Conservation (phyloP, 2,113 vertebrate species). For the Crotalus tigris region DNA sequence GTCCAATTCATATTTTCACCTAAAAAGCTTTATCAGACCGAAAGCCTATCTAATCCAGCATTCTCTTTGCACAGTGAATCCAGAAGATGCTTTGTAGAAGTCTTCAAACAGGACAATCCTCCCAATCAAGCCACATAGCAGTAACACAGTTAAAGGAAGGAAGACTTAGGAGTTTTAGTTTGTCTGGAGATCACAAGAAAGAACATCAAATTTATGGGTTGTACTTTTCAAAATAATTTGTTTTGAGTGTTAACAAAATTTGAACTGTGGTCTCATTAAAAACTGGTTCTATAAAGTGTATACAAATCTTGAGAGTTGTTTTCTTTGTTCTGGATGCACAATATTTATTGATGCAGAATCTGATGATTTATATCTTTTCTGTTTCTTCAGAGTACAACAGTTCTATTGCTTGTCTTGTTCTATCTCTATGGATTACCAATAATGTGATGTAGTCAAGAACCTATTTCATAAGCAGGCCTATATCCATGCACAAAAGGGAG, state of each 20-base stretch:
- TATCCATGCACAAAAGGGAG: not conserved
- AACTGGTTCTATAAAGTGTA: not conserved
- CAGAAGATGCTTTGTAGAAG: not conserved
- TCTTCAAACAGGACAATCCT: not conserved
- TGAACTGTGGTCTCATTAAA: not conserved
- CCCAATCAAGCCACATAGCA: not conserved
- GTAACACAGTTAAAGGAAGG: not conserved
- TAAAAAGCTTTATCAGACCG: not conserved
- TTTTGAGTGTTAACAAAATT: not conserved
- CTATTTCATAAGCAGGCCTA: not conserved
- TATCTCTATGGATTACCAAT: not conserved
- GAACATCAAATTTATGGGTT: not conserved
- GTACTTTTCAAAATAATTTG: not conserved
- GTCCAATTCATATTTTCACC: not conserved
- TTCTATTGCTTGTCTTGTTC: not conserved
- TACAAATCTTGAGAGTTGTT: not conserved
- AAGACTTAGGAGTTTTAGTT: not conserved
- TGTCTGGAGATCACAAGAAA: not conserved
- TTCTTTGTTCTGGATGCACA: not conserved
- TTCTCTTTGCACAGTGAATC: not conserved
- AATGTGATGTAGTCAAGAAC: not conserved
- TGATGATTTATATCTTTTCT: not conserved
- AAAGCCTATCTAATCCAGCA: not conserved
- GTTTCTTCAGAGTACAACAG: not conserved
- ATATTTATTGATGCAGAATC: not conserved